Evolutionary conservation across 2,888 invertebrate species (phyloP), one percentile per base, ranked within the genome.

Genomic region (Acleris sparsana): DNA sequence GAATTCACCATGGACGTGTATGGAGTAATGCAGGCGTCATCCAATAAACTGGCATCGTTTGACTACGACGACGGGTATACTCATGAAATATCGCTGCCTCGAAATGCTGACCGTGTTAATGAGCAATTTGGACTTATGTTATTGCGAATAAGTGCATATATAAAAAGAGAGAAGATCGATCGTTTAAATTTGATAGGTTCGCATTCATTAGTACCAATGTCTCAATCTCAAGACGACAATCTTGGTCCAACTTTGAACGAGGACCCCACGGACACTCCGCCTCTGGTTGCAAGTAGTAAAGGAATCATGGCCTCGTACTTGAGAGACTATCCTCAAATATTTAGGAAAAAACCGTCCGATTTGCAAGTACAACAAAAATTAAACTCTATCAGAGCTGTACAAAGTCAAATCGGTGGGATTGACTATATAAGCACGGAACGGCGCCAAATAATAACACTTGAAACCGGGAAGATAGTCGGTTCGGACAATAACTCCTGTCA

Each of bases 81-180:
- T 1, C 85, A 74, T 70, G 90, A 92, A 75, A 76, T 88, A 46
- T 73, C 76, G 4, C 73, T 88, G 62, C 90, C 91, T 44, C 85
- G 90, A 5, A 86, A 86, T 69, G 77, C 83, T 18, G 92, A 92
- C 73, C 85, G 92, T 1, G 87, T 92, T 71, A 71, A 89, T 59
- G 92, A 92, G 75, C 92, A 92, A 73, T 87, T 92, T 68, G 83
- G 82, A 43, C 66, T 88, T 18, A 92, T 92, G 92, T 73, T 89
- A 71, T 72, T 92, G 65, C 79, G 87, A 68, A 86, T 92, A 63
- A 78, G 82, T 59, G 79, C 75, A n/a, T 88, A 81, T 73, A 70
- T 88, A 62, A 75, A 73, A 52, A 84, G 76, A 62, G 81, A 84
- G 61, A 79, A 75, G 22, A 68, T 56, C 16, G 77, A 78, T 68